A percentile compares a stretch with the other conserved stretches of the same genome.
Conservation (phyloP, 1,140 invertebrate genomes). For the Eciton burchellii region DNA sequence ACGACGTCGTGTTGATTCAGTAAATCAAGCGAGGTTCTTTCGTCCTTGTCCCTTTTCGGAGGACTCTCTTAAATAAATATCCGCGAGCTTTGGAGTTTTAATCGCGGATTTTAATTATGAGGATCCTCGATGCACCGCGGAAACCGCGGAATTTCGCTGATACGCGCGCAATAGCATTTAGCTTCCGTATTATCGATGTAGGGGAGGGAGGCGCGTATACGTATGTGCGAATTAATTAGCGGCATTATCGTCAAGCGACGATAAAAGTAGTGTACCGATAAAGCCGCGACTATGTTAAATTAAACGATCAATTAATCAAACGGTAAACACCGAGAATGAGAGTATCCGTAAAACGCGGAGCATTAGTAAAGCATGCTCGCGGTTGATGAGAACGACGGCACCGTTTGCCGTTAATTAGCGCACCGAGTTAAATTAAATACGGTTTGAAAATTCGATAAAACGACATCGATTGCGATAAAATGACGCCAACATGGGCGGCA, state of each 20-base stretch:
- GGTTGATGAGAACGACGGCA: conserved; percentile 24
- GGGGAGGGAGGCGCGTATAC: no score
- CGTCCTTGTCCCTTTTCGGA: no score
- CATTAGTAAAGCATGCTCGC: conserved; percentile 28
- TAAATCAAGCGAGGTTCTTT: no score
- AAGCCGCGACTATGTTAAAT: conserved; percentile 16
- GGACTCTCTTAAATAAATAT: no score
- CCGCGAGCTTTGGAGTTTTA: no score
- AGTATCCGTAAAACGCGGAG: conserved; percentile 15
- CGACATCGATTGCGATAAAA: conserved; percentile 46
- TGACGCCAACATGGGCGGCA: neutral
- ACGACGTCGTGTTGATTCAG: no score
- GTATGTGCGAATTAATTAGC: neutral
- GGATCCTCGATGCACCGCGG: no score
- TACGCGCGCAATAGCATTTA: neutral
- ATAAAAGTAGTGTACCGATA: conserved; percentile 1
- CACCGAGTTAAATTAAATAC: conserved; percentile 51
- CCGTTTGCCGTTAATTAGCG: conserved; percentile 33
- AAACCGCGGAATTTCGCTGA: neutral
- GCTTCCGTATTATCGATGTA: neutral
- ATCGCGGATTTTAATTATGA: no score
- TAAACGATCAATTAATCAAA: conserved; percentile 30
- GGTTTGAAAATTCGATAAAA: conserved; percentile 56
- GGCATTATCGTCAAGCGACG: neutral
- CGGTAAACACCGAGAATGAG: conserved; percentile 22